Conservation (phyloP, 2,113 vertebrate species). For the Crotalus horridus region DNA sequence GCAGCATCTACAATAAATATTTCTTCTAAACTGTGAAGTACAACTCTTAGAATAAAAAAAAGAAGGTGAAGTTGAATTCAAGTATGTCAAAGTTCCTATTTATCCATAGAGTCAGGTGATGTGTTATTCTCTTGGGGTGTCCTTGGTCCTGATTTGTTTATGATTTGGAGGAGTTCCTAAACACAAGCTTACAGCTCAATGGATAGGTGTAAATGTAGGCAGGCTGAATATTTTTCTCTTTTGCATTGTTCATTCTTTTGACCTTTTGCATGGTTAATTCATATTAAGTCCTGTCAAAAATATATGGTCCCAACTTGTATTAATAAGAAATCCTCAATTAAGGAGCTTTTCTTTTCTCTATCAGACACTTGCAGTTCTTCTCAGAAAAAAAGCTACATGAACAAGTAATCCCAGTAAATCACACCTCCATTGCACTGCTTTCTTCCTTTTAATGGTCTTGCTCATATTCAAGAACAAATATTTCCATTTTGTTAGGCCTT, state of each 20-base stretch:
- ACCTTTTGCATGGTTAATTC: not conserved
- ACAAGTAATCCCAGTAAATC: not conserved
- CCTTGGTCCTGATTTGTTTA: no score
- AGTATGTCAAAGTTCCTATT: not conserved
- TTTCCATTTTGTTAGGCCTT: not conserved
- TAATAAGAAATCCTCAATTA: not conserved
- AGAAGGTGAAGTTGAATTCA: not conserved
- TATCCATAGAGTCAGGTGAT: not conserved
- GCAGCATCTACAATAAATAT: not conserved
- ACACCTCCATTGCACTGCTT: not conserved
- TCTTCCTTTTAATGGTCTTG: not conserved
- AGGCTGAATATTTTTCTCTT: not conserved
- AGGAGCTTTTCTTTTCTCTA: not conserved
- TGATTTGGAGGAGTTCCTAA: no score
- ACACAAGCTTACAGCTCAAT: no score
- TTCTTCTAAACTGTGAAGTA: not conserved
- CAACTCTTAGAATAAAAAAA: not conserved
- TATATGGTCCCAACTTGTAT: no score
- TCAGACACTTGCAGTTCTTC: not conserved
- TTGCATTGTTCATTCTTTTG: not conserved
- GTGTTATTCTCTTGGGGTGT: not conserved
- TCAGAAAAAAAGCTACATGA: not conserved
- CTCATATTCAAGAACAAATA: not conserved
- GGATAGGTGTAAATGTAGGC: no score
- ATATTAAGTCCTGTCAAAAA: not conserved